Base-by-base conservation (phyloP, 2,797 vertebrate genomes). In the Harpagifer antarcticus region DNA sequence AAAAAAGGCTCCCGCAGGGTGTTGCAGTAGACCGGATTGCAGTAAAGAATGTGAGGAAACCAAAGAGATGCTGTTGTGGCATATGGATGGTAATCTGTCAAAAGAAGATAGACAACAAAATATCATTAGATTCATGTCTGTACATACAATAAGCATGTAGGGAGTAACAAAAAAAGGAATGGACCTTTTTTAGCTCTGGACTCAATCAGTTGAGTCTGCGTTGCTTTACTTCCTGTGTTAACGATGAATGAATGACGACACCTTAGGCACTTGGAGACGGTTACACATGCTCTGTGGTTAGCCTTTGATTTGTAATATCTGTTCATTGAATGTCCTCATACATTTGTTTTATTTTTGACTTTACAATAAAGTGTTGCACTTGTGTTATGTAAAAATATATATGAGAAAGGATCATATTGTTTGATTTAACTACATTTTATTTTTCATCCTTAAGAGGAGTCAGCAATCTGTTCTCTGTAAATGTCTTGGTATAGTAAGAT, bases 271-370 rank as follows among this genome's bases (percentile, higher is more conserved):
- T 87, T 76, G 74, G 86, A 78, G 78, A 74, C 43, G 80, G 83
- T 90, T 84, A 85, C 80, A 88, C 91, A 86, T 48, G 85, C 76
- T 90, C 70, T 17, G 61, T 83, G 77, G 79, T 73, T 37, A 81
- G 79, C 79, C 64, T 74, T 76, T 79, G 48, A 72, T 77, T 81
- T 80, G 12, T 79, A 23, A 63, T 54, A 55, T 74, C 13, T 69
- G 77, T 73, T 50, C n/a, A 68, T 54, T 74, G 82, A 91, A 89
- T 90, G 88, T 91, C 74, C 52, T 88, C 53, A 56, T 65, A 75
- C 5, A 62, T 59, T 81, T 67, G 5, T 45, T 72, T 59, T 68
- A 40, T 52, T 74, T 77, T 74, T 58, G 7, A 72, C 55, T 12
- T 64, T 42, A 19, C 9, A 74, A 53, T 20, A 17, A 72, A 78